Evolutionary conservation across 2,888 invertebrate genomes (phyloP).

Genomic region (Apocheima hispidaria): DNA sequence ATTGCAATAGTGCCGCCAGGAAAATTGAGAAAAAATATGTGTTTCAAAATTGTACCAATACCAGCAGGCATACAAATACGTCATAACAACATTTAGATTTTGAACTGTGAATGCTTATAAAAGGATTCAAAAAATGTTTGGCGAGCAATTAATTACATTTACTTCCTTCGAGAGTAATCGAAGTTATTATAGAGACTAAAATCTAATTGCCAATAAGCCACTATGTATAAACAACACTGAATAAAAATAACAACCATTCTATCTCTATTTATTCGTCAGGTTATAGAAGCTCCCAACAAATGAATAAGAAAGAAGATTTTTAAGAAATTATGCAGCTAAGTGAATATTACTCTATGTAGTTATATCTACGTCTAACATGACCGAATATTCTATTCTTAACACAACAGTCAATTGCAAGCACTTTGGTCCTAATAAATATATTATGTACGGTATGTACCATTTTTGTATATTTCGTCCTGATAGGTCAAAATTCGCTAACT

Average conservation of each 20-base stretch:
- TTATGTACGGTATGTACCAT: constrained; percentile 18
- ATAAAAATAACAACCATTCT: constrained; percentile 6
- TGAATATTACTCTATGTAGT: constrained; percentile 41
- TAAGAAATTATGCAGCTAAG: constrained; percentile 34
- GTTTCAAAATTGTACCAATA: constrained; percentile 36
- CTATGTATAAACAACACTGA: constrained; percentile 13
- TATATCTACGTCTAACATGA: constrained; percentile 28
- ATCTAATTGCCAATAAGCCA: constrained; percentile 4
- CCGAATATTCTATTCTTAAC: constrained; percentile 18
- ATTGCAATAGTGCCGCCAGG: constrained; percentile 36
- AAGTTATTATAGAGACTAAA: background rate
- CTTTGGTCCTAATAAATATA: constrained; percentile 14
- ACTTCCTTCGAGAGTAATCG: background rate
- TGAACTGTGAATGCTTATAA: constrained; percentile 1
- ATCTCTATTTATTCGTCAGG: constrained; percentile 14
- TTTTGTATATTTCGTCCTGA: constrained; percentile 10
- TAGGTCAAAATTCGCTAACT: constrained; percentile 22
- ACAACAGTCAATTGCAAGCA: constrained; percentile 32
- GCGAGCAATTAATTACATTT: background rate
- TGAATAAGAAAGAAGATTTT: constrained; percentile 16
- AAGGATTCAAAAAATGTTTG: background rate
- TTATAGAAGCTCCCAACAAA: constrained; percentile 24
- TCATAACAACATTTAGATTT: constrained; percentile 34
- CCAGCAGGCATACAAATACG: constrained; percentile 30
- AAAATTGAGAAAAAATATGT: constrained; percentile 19